These are phyloP conservation scores for Peromyscus californicus DNA, from an alignment of 2,113 vertebrate species.

Conservation along the genomic window DNA sequence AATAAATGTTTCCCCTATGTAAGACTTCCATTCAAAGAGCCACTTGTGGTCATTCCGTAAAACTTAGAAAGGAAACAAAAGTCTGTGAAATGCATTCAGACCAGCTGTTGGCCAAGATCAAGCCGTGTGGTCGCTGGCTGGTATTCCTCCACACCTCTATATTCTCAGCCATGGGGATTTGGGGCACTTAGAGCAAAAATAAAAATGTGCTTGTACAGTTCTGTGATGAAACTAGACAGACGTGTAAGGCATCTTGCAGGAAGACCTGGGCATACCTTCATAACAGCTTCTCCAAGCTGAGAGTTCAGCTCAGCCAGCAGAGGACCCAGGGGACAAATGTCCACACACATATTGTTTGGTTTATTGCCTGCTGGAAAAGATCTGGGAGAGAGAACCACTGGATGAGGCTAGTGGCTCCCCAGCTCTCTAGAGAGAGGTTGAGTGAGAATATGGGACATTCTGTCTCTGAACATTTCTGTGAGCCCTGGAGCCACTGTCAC, in stretches of 20 bases:
- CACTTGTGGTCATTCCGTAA: not conserved
- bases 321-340: not conserved
- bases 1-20: not conserved
- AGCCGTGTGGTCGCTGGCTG: not conserved
- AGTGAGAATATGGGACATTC: not conserved
- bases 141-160: not conserved
- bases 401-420: too few relatives aligned
- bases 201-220: not conserved
- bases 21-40: not conserved
- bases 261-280: not conserved
- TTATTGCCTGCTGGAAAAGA: not conserved
- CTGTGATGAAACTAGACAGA: not conserved
- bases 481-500: not conserved
- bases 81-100: not conserved
- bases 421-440: not conserved
- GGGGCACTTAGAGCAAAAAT: not conserved
- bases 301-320: accelerated
- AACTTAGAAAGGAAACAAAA: not conserved
- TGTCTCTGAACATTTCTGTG: not conserved
- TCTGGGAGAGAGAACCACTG: not conserved
- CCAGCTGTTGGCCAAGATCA: too few relatives aligned
- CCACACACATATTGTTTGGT: accelerated
- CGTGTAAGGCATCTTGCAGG: too few relatives aligned
- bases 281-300: not conserved
- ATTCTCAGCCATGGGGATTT: not conserved